Conservation (phyloP, 2,888 invertebrate genomes). For the Doris montereyensis region DNA sequence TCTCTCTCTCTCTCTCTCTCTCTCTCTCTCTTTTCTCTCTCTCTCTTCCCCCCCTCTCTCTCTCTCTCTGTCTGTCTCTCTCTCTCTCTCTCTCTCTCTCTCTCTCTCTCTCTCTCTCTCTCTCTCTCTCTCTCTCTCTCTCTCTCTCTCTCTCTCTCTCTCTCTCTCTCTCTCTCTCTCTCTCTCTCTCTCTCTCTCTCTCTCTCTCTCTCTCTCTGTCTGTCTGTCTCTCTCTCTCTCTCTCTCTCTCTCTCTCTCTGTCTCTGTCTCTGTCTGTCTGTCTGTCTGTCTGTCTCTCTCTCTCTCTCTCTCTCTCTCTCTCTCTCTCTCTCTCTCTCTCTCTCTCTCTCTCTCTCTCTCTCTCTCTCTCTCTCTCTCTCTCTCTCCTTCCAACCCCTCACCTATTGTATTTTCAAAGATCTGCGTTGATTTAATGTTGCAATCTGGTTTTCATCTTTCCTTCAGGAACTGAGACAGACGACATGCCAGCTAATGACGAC, state of each 20-base stretch:
- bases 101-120: constrained; percentile 30
- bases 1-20: background rate
- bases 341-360: background rate
- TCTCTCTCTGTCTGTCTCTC: constrained; percentile 16
- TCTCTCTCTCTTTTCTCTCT: background rate
- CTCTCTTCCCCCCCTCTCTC: background rate
- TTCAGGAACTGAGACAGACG: too few relatives aligned
- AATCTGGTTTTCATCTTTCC: too few relatives aligned
- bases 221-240: background rate
- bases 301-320: background rate
- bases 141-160: constrained; percentile 14
- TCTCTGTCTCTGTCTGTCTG: background rate
- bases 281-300: background rate
- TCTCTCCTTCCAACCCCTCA: background rate
- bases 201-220: background rate
- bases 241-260: background rate
- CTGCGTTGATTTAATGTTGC: too few relatives aligned
- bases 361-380: constrained; percentile 24
- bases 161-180: background rate
- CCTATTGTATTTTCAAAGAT: background rate
- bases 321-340: background rate
- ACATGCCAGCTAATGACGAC: too few relatives aligned
- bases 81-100: constrained; percentile 13
- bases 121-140: constrained; percentile 13
- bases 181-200: background rate